Conservation (phyloP, 2,797 vertebrate species). For the Peromyscus aztecus region DNA sequence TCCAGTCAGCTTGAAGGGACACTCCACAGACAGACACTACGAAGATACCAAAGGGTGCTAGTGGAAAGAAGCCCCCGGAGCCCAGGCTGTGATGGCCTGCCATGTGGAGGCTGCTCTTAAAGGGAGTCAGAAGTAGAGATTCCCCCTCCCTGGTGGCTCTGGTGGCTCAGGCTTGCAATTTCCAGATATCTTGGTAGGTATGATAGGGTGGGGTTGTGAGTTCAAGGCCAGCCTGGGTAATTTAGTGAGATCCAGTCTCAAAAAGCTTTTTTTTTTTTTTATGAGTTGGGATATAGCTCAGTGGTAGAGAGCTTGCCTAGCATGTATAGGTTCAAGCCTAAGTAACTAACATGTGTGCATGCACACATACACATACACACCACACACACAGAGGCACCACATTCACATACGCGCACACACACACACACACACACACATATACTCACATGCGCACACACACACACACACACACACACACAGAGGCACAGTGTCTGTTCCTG, state of each 20-base stretch:
- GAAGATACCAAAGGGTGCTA: rapidly evolving
- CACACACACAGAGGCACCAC: no score
- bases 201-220: background rate
- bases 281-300: background rate
- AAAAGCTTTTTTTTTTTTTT: background rate
- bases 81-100: background rate
- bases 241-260: background rate
- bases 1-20: rapidly evolving
- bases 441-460: background rate
- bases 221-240: background rate
- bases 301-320: background rate
- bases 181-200: background rate
- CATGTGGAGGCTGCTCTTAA: background rate
- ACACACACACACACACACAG: background rate
- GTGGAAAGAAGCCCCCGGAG: rapidly evolving
- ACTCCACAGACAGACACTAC: background rate
- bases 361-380: background rate
- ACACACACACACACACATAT: no score
- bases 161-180: background rate
- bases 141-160: background rate
- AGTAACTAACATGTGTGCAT: background rate
- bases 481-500: no score
- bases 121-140: background rate
- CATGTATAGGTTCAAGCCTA: background rate
- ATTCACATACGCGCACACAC: no score